Percentiles rank a stretch among this genome's conserved stretches.
Conservation (phyloP, 2,797 vertebrate genomes). For the Pyrrhura leucotis region DNA sequence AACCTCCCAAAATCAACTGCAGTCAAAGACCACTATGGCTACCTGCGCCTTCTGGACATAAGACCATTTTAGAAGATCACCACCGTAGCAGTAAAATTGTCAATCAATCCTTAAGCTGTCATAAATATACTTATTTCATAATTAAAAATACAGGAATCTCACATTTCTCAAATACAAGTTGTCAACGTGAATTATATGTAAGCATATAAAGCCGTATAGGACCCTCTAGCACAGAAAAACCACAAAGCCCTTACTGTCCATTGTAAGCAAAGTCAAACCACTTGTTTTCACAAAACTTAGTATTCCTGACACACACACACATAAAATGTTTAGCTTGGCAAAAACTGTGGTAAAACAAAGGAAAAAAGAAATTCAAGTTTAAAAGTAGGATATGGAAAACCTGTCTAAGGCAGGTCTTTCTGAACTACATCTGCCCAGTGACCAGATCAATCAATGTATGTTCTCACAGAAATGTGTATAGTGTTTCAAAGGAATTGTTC, state of each 20-base stretch:
- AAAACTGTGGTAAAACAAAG: not conserved
- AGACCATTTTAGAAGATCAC: constrained; percentile 26
- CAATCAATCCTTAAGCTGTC: not conserved
- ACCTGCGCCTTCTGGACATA: constrained; percentile 48
- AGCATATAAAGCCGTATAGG: constrained; percentile 47
- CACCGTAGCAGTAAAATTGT: not conserved
- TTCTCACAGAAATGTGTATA: not conserved
- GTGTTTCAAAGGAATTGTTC: not conserved
- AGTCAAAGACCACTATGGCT: constrained; percentile 37
- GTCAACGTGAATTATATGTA: constrained; percentile 10
- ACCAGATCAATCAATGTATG: not conserved
- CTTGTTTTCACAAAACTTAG: constrained; percentile 15
- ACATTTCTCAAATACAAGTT: constrained; percentile 3
- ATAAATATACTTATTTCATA: constrained; percentile 42
- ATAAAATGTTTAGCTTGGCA: not conserved
- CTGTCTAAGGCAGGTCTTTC: not conserved
- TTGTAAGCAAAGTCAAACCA: constrained; percentile 51
- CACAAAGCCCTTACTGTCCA: constrained; percentile 41
- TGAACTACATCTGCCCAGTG: not conserved
- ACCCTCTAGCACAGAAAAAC: constrained; percentile 52
- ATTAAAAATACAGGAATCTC: constrained; percentile 57
- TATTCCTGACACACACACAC: not conserved
- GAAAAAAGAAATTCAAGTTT: not conserved
- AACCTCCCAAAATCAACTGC: constrained; percentile 7
- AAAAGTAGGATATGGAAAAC: not conserved